A percentile compares a stretch with the other conserved stretches of the same genome.
Evolutionary conservation across 2,888 invertebrate species (phyloP).

Genomic region (Hanleya hanleyi): DNA sequence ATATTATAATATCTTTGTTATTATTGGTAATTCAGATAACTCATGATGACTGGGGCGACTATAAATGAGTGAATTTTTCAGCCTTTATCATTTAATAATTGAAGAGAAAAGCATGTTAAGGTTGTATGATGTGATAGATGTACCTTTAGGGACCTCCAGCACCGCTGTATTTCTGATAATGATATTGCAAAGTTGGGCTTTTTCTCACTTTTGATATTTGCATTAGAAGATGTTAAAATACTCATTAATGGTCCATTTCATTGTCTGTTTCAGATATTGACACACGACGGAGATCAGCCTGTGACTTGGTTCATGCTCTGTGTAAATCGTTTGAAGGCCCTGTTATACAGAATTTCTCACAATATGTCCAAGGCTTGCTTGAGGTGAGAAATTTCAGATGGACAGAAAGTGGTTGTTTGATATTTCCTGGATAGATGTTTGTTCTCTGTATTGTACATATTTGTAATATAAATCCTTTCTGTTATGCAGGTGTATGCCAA

Average conservation of each 20-base stretch:
- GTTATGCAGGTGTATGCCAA: constrained; percentile 81
- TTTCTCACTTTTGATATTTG: too few species aligned
- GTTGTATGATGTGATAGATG: too few species aligned
- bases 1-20: too few species aligned
- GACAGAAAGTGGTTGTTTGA: background rate
- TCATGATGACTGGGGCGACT: too few species aligned
- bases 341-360: constrained; percentile 72
- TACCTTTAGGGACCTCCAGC: too few species aligned
- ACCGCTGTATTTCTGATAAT: too few species aligned
- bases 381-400: constrained; percentile 77
- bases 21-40: too few species aligned
- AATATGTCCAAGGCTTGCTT: constrained; percentile 70
- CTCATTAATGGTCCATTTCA: background rate
- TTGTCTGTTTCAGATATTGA: constrained; percentile 86
- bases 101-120: too few species aligned
- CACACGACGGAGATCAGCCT: constrained; percentile 95
- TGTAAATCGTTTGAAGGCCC: constrained; percentile 79
- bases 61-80: too few species aligned
- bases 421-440: background rate
- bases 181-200: too few species aligned
- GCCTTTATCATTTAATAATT: too few species aligned
- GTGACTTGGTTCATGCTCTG: constrained; percentile 95
- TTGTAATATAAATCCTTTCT: background rate
- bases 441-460: background rate
- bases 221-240: background rate